Evolutionary conservation across 2,888 invertebrate species (phyloP).

Genomic region (Latheticus oryzae): DNA sequence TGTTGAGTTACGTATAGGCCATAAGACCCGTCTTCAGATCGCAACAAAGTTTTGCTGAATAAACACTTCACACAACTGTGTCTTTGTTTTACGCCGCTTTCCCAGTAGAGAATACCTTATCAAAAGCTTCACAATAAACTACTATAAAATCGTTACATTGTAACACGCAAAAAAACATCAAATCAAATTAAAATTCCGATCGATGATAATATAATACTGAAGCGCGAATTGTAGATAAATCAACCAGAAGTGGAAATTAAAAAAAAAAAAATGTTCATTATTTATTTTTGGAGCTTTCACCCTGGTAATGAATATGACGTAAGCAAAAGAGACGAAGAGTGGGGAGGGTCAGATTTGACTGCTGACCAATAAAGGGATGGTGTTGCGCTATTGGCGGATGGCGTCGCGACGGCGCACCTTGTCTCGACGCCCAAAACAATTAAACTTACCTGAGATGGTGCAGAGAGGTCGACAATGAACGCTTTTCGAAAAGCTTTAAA

Average conservation of each 20-base stretch:
- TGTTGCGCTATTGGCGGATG: slow-evolving; percentile 61
- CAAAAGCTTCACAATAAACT: slow-evolving; percentile 6
- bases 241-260: slow-evolving; percentile 5
- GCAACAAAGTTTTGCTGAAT: slow-evolving; percentile 52
- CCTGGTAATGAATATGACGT: slow-evolving; percentile 60
- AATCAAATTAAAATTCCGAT: slow-evolving; percentile 6
- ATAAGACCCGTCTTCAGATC: slow-evolving; percentile 46
- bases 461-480: neutral
- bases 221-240: neutral
- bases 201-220: slow-evolving; percentile 18
- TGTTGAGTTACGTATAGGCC: slow-evolving; percentile 51
- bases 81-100: slow-evolving; percentile 48
- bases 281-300: slow-evolving; percentile 16
- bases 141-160: slow-evolving; percentile 15
- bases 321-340: slow-evolving; percentile 47
- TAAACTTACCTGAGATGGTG: slow-evolving; percentile 37
- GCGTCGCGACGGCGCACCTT: slow-evolving; percentile 63
- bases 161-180: slow-evolving; percentile 12
- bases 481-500: slow-evolving; percentile 11
- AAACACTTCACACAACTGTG: slow-evolving; percentile 43
- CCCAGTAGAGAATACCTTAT: slow-evolving; percentile 25
- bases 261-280: no score
- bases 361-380: slow-evolving; percentile 61
- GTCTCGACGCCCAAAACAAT: slow-evolving; percentile 42
- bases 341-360: slow-evolving; percentile 60